A percentile compares a stretch with the other conserved stretches of the same genome.
Evolutionary conservation across 2,888 invertebrate genomes (phyloP).

Genomic region (Leucoptera coffeella): DNA sequence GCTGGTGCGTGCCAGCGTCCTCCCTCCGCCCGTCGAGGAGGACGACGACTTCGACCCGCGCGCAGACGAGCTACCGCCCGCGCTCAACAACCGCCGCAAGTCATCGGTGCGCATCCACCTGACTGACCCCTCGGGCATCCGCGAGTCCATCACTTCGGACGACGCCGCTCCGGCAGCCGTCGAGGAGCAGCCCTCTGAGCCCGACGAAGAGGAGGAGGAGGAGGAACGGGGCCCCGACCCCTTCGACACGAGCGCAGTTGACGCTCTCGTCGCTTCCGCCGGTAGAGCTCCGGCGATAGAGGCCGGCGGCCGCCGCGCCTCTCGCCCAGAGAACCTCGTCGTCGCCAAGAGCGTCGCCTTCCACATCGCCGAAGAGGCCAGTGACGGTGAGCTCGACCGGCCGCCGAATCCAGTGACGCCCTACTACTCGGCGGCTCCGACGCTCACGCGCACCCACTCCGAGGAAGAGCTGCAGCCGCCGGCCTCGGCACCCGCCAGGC

Average conservation of each 20-base stretch:
- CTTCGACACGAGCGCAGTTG: slow-evolving; percentile 78
- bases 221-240: slow-evolving; percentile 66
- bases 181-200: slow-evolving; percentile 56
- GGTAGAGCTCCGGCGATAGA: slow-evolving; percentile 61
- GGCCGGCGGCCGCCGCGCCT: slow-evolving; percentile 57
- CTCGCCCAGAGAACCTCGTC: slow-evolving; percentile 55
- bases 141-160: slow-evolving; percentile 50
- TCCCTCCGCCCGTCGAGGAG: slow-evolving; percentile 31
- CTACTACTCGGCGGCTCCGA: slow-evolving; percentile 60
- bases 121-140: slow-evolving; percentile 57
- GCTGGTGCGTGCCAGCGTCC: slow-evolving; percentile 49
- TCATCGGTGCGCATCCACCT: slow-evolving; percentile 56
- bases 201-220: slow-evolving; percentile 56
- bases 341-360: slow-evolving; percentile 47
- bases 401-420: slow-evolving; percentile 72
- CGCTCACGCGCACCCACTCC: slow-evolving; percentile 52
- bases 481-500: slow-evolving; percentile 23
- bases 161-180: slow-evolving; percentile 15
- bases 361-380: slow-evolving; percentile 29
- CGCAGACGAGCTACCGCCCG: slow-evolving; percentile 48
- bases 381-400: slow-evolving; percentile 41
- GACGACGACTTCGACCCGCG: slow-evolving; percentile 60
- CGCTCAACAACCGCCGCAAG: slow-evolving; percentile 34
- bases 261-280: slow-evolving; percentile 66
- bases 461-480: slow-evolving; percentile 60